phyloP scores from a whole-genome alignment of 1,140 invertebrate genomes.

The Lordiphosa mommai region DNA sequence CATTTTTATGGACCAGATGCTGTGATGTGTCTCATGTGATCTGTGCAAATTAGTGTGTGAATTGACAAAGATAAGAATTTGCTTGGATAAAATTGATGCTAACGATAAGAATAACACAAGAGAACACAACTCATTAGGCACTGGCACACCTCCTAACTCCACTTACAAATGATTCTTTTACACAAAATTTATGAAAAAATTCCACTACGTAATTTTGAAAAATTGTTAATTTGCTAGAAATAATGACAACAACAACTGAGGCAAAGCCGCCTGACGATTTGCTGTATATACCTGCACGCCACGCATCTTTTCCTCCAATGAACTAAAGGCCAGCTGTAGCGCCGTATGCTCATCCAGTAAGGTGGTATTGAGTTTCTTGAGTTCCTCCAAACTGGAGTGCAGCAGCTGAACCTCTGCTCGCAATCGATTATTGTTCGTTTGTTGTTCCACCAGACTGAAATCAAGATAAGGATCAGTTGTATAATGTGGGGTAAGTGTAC shows the following conservation, averaged over 20 bases:
- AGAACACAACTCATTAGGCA: no score
- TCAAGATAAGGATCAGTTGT: conserved; percentile 5
- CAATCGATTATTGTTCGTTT: conserved; percentile 84
- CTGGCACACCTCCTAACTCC: not conserved
- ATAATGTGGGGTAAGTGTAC: not conserved
- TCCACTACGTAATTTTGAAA: not conserved
- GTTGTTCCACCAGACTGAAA: conserved; percentile 87
- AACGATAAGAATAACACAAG: not conserved
- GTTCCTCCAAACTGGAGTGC: conserved; percentile 83
- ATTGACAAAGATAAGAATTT: no score
- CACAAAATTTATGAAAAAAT: not conserved
- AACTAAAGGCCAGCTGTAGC: conserved; percentile 92
- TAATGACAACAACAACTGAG: conserved; percentile 2
- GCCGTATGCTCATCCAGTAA: conserved; percentile 97
- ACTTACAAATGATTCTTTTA: not conserved
- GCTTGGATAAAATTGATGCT: not conserved
- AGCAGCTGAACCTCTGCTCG: conserved; percentile 85
- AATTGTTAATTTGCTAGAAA: not conserved
- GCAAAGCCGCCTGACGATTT: conserved; percentile 2
- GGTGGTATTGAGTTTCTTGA: conserved; percentile 91
- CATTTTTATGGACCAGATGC: no score
- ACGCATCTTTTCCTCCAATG: conserved; percentile 93
- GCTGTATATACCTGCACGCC: conserved; percentile 85
- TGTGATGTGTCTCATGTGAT: no score
- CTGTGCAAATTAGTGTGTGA: no score